These are phyloP conservation scores for Greenwoodochromis staneri DNA, from an alignment of 2,113 vertebrate genomes.

Conservation along the genomic window DNA sequence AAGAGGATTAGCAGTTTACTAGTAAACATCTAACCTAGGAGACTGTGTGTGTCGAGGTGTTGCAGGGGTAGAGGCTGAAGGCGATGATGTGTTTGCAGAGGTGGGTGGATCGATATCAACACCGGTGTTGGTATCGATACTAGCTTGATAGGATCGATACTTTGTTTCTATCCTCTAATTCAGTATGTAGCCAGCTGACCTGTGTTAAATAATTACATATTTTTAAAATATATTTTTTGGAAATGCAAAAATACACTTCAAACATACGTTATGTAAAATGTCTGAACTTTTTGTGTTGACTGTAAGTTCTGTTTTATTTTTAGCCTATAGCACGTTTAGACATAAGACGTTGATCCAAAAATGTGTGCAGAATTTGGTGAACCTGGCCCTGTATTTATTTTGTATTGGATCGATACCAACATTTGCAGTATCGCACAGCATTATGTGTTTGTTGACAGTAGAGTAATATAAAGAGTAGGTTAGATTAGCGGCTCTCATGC, in stretches of 20 bases:
- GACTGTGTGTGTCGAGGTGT: background rate
- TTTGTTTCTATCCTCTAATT: background rate
- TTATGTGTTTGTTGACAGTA: background rate
- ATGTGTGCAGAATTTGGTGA: background rate
- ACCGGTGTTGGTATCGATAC: background rate
- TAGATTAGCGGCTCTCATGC: background rate
- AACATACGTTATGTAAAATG: fast-evolving
- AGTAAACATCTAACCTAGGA: background rate
- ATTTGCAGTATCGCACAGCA: background rate
- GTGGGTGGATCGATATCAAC: background rate
- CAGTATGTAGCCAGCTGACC: background rate
- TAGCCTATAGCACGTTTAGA: background rate
- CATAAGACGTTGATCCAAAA: background rate
- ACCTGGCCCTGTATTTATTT: background rate
- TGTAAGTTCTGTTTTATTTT: background rate
- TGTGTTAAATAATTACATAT: background rate
- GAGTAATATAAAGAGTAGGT: background rate
- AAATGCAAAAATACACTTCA: background rate
- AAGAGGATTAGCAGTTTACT: slow-evolving; percentile 7
- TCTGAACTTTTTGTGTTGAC: background rate
- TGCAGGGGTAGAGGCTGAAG: background rate
- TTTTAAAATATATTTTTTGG: background rate
- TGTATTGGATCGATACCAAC: background rate
- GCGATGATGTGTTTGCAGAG: background rate
- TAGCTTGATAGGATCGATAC: background rate